Percentiles rank a stretch among this genome's conserved stretches.
phyloP scores from a whole-genome alignment of 1,140 invertebrate species.

The Sitodiplosis mosellana region DNA sequence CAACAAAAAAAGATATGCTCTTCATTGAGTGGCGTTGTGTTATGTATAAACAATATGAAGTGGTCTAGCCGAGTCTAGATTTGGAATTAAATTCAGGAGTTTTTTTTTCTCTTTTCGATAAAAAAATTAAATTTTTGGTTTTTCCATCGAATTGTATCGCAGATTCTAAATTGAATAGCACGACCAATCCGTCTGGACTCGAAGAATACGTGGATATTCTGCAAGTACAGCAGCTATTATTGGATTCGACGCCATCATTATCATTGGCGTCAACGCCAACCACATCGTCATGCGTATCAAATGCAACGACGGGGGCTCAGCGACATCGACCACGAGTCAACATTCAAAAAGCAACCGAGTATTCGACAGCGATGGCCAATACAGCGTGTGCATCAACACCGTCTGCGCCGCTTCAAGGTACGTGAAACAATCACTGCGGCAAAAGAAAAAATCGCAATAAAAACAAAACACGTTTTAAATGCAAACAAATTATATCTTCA shows the following conservation, averaged over 20 bases:
- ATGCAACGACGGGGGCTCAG: neutral
- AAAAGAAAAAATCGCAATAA: neutral
- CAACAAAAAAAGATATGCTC: too few relatives aligned
- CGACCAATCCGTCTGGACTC: slow-evolving; percentile 4
- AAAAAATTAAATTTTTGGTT: too few relatives aligned
- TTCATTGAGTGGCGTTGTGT: too few relatives aligned
- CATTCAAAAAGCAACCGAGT: slow-evolving; percentile 22
- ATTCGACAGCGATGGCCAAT: slow-evolving; percentile 7
- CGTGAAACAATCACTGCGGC: neutral
- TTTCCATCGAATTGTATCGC: too few relatives aligned
- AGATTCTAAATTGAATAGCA: too few relatives aligned
- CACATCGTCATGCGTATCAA: slow-evolving; percentile 7
- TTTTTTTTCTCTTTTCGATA: too few relatives aligned
- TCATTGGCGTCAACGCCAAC: slow-evolving; percentile 10
- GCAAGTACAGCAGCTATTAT: slow-evolving; percentile 30
- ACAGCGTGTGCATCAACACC: too few relatives aligned
- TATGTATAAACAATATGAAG: too few relatives aligned
- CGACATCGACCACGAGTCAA: slow-evolving; percentile 21
- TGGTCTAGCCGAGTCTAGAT: too few relatives aligned
- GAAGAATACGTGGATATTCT: slow-evolving; percentile 34
- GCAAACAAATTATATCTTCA: neutral
- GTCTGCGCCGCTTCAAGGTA: slow-evolving; percentile 16
- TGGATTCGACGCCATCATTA: slow-evolving; percentile 22
- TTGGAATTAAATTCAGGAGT: too few relatives aligned
- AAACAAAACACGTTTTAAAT: neutral